Evolutionary conservation across 2,113 vertebrate species (phyloP).

Genomic region (Kobus ellipsiprymnus): DNA sequence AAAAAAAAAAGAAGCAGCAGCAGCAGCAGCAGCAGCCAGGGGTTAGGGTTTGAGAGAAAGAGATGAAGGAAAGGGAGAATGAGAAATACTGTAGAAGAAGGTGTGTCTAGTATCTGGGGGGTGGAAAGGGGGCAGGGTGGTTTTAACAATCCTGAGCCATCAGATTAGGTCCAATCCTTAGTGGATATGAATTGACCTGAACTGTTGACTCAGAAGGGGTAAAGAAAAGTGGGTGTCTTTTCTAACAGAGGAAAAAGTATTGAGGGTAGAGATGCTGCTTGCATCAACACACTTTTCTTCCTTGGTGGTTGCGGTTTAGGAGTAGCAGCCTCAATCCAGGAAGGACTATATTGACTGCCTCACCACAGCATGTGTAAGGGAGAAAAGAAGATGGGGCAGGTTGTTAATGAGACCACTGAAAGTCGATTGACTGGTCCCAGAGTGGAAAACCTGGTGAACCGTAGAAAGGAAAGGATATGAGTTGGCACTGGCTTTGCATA

Average conservation of each 20-base stretch:
- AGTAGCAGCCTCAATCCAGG: background rate
- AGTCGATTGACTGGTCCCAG: background rate
- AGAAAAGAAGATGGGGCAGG: background rate
- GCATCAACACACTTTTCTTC: background rate
- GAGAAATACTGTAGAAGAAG: background rate
- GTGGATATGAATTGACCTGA: background rate
- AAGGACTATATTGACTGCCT: background rate
- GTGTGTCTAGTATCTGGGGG: background rate
- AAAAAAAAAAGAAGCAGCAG: background rate
- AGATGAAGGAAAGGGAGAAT: background rate
- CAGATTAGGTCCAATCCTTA: background rate
- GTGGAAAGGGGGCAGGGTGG: background rate
- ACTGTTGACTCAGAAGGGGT: background rate
- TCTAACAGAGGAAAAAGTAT: background rate
- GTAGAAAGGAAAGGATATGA: background rate
- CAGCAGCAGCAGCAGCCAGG: background rate
- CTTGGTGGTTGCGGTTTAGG: too few species aligned
- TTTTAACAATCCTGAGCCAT: background rate
- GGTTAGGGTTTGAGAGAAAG: background rate
- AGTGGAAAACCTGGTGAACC: background rate
- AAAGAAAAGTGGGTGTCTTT: background rate
- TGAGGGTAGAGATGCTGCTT: background rate
- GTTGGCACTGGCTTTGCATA: background rate
- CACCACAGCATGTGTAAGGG: rapidly evolving
- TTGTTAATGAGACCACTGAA: background rate